These are phyloP conservation scores for Coelopa frigida DNA, from an alignment of 1,140 invertebrate species.

Conservation along the genomic window DNA sequence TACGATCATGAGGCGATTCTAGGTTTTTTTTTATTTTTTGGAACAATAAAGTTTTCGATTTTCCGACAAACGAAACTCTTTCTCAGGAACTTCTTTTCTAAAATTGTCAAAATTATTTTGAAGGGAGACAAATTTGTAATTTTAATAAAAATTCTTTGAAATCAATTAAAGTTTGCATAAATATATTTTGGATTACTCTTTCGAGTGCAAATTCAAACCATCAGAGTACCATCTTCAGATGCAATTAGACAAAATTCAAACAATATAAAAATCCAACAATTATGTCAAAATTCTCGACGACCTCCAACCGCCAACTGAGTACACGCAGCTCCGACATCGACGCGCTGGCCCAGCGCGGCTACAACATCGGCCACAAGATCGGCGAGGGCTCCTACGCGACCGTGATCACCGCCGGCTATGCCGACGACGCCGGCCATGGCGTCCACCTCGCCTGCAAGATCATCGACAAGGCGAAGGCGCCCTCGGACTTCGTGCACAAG, in stretches of 20 bases:
- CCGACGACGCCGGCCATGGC: constrained; percentile 31
- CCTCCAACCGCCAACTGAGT: constrained; percentile 48
- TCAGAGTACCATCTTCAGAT: constrained; percentile 13
- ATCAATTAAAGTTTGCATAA: constrained; percentile 12
- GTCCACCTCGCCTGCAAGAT: constrained; percentile 81
- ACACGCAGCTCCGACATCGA: constrained; percentile 71
- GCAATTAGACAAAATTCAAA: constrained; percentile 16
- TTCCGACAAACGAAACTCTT: too few species aligned
- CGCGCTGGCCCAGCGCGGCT: constrained; percentile 71
- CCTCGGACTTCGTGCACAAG: constrained; percentile 77
- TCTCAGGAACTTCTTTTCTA: constrained; percentile 12
- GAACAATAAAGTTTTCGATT: too few species aligned
- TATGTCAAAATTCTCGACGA: constrained; percentile 27
- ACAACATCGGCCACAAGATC: constrained; percentile 77
- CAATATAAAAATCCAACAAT: constrained; percentile 11
- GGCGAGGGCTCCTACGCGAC: constrained; percentile 84
- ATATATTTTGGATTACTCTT: constrained; percentile 1
- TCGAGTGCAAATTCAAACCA: constrained; percentile 15
- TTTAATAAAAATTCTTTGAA: constrained; percentile 11
- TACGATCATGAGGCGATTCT: too few species aligned
- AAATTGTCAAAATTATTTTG: constrained; percentile 11
- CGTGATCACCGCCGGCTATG: constrained; percentile 61
- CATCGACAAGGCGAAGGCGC: constrained; percentile 78
- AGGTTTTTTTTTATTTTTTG: too few species aligned
- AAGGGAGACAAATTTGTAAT: constrained; percentile 9